A percentile compares a stretch with the other conserved stretches of the same genome.
Evolutionary conservation across 2,888 invertebrate genomes (phyloP).

Genomic region (Eupithecia centaureata): DNA sequence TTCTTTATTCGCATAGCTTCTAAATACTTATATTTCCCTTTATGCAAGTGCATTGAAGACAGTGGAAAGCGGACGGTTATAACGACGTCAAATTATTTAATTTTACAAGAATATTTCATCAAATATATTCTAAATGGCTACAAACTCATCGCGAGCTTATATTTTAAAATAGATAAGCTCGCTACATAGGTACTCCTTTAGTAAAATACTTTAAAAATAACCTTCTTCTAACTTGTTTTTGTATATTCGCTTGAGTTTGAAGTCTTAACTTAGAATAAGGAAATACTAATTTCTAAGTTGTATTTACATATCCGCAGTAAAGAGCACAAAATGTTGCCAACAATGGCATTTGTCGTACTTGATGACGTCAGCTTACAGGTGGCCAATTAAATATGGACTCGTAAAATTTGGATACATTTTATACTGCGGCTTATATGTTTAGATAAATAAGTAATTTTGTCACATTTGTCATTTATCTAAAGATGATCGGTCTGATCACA

Average conservation of each 20-base stretch:
- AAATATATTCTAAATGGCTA: neutral
- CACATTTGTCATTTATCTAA: no score
- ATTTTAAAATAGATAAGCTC: conserved; percentile 17
- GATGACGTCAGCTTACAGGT: neutral
- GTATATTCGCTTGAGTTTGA: conserved; percentile 9
- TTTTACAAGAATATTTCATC: conserved; percentile 4
- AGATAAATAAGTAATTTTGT: no score
- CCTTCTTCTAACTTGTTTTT: neutral
- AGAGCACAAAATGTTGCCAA: neutral
- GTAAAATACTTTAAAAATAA: conserved; percentile 2
- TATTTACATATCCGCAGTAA: neutral
- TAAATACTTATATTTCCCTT: conserved; percentile 18
- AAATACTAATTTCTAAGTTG: neutral
- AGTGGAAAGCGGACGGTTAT: conserved; percentile 31
- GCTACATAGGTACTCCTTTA: neutral
- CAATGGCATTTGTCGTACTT: neutral
- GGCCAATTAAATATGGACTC: no score
- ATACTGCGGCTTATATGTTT: no score
- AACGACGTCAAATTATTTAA: conserved; percentile 8
- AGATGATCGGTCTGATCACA: no score
- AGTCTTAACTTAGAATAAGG: neutral
- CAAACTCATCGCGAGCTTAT: conserved; percentile 5
- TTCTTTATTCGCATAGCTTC: conserved; percentile 23
- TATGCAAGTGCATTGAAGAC: conserved; percentile 2
- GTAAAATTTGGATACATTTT: no score